Conservation (phyloP, 1,140 invertebrate species). For the Ericerus pela region DNA sequence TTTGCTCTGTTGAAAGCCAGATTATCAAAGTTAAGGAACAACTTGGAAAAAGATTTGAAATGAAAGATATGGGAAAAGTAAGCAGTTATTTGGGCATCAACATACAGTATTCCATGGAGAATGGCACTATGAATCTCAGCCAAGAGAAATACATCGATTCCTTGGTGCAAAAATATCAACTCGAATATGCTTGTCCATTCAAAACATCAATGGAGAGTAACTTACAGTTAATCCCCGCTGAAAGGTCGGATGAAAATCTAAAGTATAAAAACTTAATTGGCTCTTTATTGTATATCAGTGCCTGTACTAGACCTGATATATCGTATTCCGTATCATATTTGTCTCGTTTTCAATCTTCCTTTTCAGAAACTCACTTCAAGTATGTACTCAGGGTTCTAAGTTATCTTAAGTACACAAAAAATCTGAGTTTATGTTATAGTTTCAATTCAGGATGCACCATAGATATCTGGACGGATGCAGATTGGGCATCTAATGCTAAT, state of each 20-base stretch:
- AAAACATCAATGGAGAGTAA: not conserved
- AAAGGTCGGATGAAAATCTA: not conserved
- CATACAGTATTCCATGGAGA: not conserved
- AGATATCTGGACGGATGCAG: constrained; percentile 25
- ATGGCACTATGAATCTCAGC: not conserved
- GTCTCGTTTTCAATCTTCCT: constrained; percentile 24
- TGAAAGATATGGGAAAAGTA: constrained; percentile 4
- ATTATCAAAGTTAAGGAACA: constrained; percentile 5
- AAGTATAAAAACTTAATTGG: constrained; percentile 9
- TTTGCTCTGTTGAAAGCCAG: not conserved
- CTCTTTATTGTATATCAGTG: constrained; percentile 25
- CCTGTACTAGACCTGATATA: constrained; percentile 25
- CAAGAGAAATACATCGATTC: constrained; percentile 4
- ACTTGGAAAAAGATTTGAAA: constrained; percentile 1
- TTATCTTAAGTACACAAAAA: constrained; percentile 24
- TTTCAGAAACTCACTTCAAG: constrained; percentile 22
- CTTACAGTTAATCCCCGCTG: not conserved
- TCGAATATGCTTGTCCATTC: not conserved
- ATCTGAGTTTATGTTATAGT: constrained; percentile 21
- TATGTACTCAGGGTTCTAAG: constrained; percentile 23
- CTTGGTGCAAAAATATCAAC: constrained; percentile 1
- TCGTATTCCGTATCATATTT: constrained; percentile 23
- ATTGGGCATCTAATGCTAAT: constrained; percentile 27
- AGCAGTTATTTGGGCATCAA: constrained; percentile 2
- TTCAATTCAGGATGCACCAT: constrained; percentile 5